These are phyloP conservation scores for Oligia fasciuncula DNA, from an alignment of 2,888 invertebrate genomes.

Conservation along the genomic window DNA sequence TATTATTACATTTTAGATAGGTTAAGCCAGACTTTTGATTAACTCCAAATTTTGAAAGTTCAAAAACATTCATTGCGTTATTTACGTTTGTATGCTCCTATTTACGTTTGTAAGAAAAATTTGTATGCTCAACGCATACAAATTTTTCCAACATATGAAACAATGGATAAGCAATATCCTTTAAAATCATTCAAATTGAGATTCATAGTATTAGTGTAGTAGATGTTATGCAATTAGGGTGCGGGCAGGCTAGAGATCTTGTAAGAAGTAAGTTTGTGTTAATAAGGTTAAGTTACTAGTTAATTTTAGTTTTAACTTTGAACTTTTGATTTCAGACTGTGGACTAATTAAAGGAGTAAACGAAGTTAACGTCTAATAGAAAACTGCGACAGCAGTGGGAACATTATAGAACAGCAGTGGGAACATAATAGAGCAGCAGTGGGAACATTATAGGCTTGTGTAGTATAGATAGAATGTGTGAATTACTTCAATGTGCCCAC, in stretches of 20 bases:
- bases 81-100: too few relatives aligned
- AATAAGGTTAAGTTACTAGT: constrained; percentile 6
- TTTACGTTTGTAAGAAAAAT: too few relatives aligned
- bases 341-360: constrained; percentile 1
- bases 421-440: too few relatives aligned
- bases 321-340: constrained; percentile 1
- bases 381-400: background rate
- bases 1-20: constrained; percentile 17
- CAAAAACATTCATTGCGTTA: background rate
- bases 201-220: background rate
- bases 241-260: background rate
- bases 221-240: background rate
- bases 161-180: background rate
- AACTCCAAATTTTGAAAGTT: background rate
- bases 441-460: too few relatives aligned
- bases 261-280: constrained; percentile 22
- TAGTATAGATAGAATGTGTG: too few relatives aligned
- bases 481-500: background rate
- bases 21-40: constrained; percentile 30
- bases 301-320: constrained; percentile 4
- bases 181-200: background rate
- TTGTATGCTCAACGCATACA: too few relatives aligned
- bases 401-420: too few relatives aligned
- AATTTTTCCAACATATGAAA: background rate
- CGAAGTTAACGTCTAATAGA: constrained; percentile 1